These are phyloP conservation scores for Megaceryle torquata DNA, from an alignment of 2,113 vertebrate genomes.

Conservation along the genomic window DNA sequence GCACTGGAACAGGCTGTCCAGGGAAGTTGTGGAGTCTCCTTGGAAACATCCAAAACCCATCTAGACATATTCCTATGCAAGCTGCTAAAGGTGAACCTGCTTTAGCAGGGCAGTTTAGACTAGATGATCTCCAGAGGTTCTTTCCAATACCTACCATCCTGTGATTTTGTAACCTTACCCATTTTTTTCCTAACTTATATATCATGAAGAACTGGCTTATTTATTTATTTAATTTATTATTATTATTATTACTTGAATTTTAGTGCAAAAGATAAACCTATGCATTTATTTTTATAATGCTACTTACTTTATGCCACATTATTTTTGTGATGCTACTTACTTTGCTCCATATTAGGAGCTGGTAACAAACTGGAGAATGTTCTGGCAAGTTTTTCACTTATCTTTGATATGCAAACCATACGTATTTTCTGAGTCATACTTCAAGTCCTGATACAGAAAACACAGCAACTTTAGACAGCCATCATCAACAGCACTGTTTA, in stretches of 20 bases:
- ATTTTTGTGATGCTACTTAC: not conserved
- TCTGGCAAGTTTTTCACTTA: not conserved
- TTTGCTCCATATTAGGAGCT: not conserved
- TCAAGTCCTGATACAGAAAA: not conserved
- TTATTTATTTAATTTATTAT: too few relatives aligned
- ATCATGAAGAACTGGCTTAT: not conserved
- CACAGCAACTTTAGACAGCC: not conserved
- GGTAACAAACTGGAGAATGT: not conserved
- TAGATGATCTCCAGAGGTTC: too few relatives aligned
- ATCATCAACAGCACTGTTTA: not conserved
- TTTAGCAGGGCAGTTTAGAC: too few relatives aligned
- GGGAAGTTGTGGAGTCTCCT: too few relatives aligned
- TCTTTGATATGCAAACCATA: not conserved
- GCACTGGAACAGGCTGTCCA: too few relatives aligned
- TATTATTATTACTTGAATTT: not conserved
- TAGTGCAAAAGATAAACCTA: not conserved
- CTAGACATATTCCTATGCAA: too few relatives aligned
- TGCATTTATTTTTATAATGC: not conserved
- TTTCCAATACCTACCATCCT: too few relatives aligned
- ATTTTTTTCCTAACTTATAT: not conserved
- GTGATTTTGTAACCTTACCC: not conserved
- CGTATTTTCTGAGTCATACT: not conserved
- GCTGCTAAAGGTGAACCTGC: too few relatives aligned
- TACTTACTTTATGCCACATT: not conserved
- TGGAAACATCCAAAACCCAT: too few relatives aligned